phyloP scores from a whole-genome alignment of 2,888 invertebrate species.

The Buathra laborator region DNA sequence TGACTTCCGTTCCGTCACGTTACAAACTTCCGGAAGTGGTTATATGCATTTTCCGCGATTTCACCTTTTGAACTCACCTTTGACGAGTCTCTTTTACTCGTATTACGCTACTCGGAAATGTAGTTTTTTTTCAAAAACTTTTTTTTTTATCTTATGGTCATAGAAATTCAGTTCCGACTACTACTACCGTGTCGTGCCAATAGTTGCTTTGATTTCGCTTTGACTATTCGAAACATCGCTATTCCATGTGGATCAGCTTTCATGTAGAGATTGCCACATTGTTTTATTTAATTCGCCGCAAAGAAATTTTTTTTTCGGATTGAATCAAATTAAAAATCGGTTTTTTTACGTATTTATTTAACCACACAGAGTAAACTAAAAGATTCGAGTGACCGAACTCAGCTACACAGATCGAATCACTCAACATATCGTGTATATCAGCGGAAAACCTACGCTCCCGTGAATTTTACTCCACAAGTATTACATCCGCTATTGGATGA shows the following conservation, averaged over 20 bases:
- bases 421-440: slow-evolving; percentile 10
- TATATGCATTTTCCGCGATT: slow-evolving; percentile 5
- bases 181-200: background rate
- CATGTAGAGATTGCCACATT: too few species aligned
- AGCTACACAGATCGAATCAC: slow-evolving; percentile 32
- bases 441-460: slow-evolving; percentile 44
- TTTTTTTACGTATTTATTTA: background rate
- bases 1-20: slow-evolving; percentile 35
- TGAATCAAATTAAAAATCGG: background rate
- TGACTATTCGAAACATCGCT: too few species aligned
- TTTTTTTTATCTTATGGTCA: background rate
- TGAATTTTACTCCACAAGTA: slow-evolving; percentile 57
- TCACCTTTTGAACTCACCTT: background rate
- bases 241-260: too few species aligned
- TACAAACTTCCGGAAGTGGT: slow-evolving; percentile 34
- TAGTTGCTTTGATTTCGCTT: background rate
- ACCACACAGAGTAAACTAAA: slow-evolving; percentile 1
- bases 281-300: too few species aligned
- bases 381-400: slow-evolving; percentile 21
- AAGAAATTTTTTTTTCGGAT: too few species aligned
- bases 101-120: background rate
- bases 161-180: background rate
- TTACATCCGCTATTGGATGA: slow-evolving; percentile 46
- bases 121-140: background rate
- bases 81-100: background rate